These are phyloP conservation scores for Eumaeus atala DNA, from an alignment of 1,140 invertebrate genomes.

Conservation along the genomic window DNA sequence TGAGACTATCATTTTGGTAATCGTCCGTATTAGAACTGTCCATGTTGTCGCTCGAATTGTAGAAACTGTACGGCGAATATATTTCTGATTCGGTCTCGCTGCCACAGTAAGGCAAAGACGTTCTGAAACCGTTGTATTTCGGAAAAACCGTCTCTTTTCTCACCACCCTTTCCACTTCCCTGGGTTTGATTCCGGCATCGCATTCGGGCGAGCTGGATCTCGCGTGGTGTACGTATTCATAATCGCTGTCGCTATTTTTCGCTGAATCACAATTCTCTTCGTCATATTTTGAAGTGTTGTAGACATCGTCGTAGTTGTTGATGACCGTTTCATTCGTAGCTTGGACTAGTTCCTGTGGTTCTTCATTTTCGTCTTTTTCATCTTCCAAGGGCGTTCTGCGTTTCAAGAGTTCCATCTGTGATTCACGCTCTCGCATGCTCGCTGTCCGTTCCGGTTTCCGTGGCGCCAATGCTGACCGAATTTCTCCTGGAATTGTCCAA, in stretches of 20 bases:
- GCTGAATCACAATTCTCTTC: conserved; percentile 63
- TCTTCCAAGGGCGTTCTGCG: conserved; percentile 67
- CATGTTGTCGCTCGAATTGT: conserved; percentile 73
- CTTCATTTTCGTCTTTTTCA: conserved; percentile 62
- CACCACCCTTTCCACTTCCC: conserved; percentile 48
- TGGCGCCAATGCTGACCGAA: conserved; percentile 83
- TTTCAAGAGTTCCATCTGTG: conserved; percentile 76
- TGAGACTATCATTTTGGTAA: conserved; percentile 61
- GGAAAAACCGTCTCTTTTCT: conserved; percentile 45
- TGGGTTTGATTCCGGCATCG: conserved; percentile 69
- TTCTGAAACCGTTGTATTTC: conserved; percentile 62
- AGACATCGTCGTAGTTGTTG: conserved; percentile 70
- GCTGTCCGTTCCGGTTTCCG: conserved; percentile 87
- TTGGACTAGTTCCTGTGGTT: conserved; percentile 56
- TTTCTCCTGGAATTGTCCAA: conserved; percentile 76
- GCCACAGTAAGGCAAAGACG: conserved; percentile 84
- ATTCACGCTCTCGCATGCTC: conserved; percentile 84
- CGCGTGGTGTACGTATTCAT: conserved; percentile 77
- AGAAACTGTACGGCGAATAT: conserved; percentile 86
- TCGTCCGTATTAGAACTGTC: conserved; percentile 63
- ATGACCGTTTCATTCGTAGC: conserved; percentile 62
- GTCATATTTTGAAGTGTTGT: conserved; percentile 64
- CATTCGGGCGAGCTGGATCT: conserved; percentile 79
- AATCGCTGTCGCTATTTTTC: conserved; percentile 76
- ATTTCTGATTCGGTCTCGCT: conserved; percentile 88